Base-by-base conservation (phyloP, 2,888 invertebrate species). In the Nephrotoma guestfalica region DNA sequence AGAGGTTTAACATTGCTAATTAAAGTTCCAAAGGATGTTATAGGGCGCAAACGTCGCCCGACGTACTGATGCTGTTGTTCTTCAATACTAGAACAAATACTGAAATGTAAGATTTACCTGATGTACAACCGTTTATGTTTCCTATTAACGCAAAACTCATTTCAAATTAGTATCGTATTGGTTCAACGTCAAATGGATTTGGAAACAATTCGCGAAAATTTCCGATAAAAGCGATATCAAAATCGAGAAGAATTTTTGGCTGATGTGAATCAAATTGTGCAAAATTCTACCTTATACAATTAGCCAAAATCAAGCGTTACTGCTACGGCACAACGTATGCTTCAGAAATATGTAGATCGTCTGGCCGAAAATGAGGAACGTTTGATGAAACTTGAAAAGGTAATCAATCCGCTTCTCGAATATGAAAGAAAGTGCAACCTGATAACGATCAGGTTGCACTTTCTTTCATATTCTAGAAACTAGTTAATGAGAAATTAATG, bases 341-440 rank as follows among this genome's bases (percentile, higher is more conserved):
- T 98, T 88, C 96, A 96, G 88, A 94, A 96, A 86, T 98, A 98
- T 90, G 96, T 97, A 0, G 96, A 97, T 88, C 94, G 97, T 88
- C 92, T 99, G 57, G 95, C 95, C 0, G 98, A 98, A 90, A 97
- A 97, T 88, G 99, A 99, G 90, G 97, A 98, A 88, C 95, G 97
- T 90, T 92, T 99, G 86, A 99, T 99, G 96, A 94, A 97, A 88
- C 91, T 99, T 57, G 99, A 99, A 91, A 99, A 99, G 91, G 97
- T 97, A 41, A 99, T 99, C 89, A 99, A 99, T 93, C 99, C 99
- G 0, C 92, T 99, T 86, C 92, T 99, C 51, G 99, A 99, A n/a
- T n/a, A n/a, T n/a, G n/a, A n/a, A n/a, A n/a, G n/a, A n/a, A n/a
- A n/a, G n/a, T n/a, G n/a, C n/a, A n/a, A n/a, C n/a, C n/a, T 91